These are phyloP conservation scores for Rhincodon typus DNA, from an alignment of 2,797 vertebrate genomes.

Conservation along the genomic window DNA sequence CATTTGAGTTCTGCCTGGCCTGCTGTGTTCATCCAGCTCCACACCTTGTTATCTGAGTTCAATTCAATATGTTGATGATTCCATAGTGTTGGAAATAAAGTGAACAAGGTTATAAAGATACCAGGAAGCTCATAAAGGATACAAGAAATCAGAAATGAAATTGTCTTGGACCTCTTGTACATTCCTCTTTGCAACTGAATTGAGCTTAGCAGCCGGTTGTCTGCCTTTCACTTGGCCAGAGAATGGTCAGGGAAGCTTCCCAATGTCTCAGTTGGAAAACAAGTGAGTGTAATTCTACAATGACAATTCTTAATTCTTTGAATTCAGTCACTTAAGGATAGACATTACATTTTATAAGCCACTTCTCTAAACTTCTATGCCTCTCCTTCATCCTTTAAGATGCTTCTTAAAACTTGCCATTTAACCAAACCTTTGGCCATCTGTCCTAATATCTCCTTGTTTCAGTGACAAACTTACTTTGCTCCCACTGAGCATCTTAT, in stretches of 20 bases:
- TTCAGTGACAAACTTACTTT: too few relatives aligned
- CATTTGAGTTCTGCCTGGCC: too few relatives aligned
- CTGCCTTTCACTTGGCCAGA: neutral
- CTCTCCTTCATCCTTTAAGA: neutral
- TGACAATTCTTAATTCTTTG: neutral
- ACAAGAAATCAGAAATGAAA: neutral
- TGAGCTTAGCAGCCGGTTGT: neutral
- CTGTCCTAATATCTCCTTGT: neutral
- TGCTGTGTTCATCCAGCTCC: too few relatives aligned
- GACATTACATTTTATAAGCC: neutral
- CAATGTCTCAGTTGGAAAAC: neutral
- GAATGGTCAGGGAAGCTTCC: neutral
- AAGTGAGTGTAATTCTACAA: neutral
- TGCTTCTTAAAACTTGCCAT: neutral
- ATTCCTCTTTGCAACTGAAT: neutral
- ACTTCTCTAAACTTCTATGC: neutral
- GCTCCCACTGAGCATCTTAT: too few relatives aligned
- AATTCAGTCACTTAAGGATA: neutral
- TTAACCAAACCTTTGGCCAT: neutral
- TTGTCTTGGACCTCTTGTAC: neutral
- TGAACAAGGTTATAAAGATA: neutral
- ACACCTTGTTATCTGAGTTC: neutral
- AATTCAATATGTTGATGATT: neutral
- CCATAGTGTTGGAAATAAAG: neutral
- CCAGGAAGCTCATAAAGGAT: neutral